Evolutionary conservation across 2,888 invertebrate genomes (phyloP).

Genomic region (Teleogryllus oceanicus): DNA sequence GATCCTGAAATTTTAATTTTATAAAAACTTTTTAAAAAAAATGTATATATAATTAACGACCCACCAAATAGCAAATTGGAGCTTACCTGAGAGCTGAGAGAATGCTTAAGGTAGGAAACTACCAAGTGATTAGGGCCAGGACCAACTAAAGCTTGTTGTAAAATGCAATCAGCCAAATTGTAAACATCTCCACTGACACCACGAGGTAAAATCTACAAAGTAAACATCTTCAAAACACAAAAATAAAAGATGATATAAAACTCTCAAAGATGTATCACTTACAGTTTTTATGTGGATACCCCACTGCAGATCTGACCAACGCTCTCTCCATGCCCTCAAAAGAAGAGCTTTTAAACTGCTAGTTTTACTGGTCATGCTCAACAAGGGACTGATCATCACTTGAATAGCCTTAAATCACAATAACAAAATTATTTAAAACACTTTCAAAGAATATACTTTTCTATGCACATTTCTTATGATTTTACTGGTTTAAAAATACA

Average conservation of each 20-base stretch:
- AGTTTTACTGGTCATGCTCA: constrained; percentile 69
- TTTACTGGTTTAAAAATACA: no score
- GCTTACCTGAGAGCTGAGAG: constrained; percentile 75
- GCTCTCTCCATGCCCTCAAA: constrained; percentile 87
- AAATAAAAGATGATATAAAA: neutral
- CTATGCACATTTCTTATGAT: no score
- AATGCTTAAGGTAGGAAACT: constrained; percentile 88
- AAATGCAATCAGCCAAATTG: constrained; percentile 85
- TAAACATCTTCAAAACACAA: constrained; percentile 30
- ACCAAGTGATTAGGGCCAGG: constrained; percentile 88
- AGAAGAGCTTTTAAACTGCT: constrained; percentile 75
- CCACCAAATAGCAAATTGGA: neutral
- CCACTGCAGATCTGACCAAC: constrained; percentile 95
- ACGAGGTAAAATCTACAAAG: constrained; percentile 64
- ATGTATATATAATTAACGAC: no score
- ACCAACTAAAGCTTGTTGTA: constrained; percentile 91
- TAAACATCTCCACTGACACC: constrained; percentile 94
- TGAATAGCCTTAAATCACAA: neutral
- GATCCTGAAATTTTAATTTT: no score
- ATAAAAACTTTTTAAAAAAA: no score
- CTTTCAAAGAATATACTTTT: no score
- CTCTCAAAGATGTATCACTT: constrained; percentile 39
- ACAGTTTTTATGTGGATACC: constrained; percentile 93
- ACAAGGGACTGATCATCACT: constrained; percentile 28
- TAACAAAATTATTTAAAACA: neutral